phyloP scores from a whole-genome alignment of 2,888 invertebrate species.

The Bimastos eiseni region DNA sequence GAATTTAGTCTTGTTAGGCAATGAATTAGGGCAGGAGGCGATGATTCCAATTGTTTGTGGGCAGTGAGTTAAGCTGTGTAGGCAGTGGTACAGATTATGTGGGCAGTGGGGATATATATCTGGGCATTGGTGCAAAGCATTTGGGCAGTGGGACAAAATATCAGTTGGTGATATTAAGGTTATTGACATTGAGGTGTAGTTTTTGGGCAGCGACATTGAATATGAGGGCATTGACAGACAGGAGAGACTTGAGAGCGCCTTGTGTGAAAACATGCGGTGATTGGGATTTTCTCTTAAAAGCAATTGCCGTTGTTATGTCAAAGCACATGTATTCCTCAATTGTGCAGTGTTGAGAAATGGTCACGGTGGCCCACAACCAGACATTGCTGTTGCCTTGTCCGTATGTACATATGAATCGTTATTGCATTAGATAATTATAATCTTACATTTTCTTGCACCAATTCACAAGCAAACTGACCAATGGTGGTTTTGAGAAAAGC shows the following conservation, averaged over 20 bases:
- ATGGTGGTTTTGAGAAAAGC: too few species aligned
- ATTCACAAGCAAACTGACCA: too few species aligned
- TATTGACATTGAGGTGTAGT: too few species aligned
- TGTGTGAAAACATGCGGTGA: background rate
- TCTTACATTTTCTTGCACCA: too few species aligned
- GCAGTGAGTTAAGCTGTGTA: background rate
- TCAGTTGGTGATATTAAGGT: too few species aligned
- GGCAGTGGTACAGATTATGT: too few species aligned
- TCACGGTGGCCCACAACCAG: background rate
- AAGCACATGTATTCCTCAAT: background rate
- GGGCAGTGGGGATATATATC: background rate
- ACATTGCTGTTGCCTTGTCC: background rate
- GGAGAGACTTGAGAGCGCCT: background rate
- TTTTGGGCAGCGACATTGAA: too few species aligned
- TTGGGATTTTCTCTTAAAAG: background rate
- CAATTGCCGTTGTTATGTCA: background rate
- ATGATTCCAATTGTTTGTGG: background rate
- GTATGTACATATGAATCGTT: background rate
- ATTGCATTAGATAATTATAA: too few species aligned
- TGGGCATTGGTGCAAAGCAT: too few species aligned
- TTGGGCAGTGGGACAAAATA: too few species aligned
- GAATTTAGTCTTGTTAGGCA: background rate
- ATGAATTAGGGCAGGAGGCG: background rate
- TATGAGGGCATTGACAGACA: too few species aligned
- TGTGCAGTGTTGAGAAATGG: background rate